Evolutionary conservation across 2,113 vertebrate species (phyloP).

Genomic region (Xenus cinereus): DNA sequence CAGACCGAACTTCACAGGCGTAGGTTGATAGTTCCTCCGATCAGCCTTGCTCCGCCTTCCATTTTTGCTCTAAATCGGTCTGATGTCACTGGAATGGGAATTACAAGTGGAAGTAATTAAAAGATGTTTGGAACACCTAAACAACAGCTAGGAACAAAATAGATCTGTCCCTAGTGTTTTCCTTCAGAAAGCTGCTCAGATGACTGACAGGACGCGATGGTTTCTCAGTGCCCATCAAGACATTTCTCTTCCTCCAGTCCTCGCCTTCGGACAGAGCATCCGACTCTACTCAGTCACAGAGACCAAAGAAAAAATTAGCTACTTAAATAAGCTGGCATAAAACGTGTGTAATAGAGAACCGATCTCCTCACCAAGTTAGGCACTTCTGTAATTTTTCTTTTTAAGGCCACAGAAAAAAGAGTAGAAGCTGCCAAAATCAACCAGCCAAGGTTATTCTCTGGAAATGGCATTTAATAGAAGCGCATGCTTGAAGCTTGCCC

Average conservation of each 20-base stretch:
- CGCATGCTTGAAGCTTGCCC: neutral
- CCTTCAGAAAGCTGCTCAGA: neutral
- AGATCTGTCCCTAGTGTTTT: neutral
- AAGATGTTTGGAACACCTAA: neutral
- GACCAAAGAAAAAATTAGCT: neutral
- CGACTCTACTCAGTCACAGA: neutral
- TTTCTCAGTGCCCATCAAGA: neutral
- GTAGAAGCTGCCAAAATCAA: neutral
- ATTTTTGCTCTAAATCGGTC: neutral
- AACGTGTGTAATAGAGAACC: neutral
- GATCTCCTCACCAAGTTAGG: neutral
- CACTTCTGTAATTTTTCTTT: neutral
- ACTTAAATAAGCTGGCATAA: neutral
- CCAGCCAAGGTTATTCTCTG: neutral
- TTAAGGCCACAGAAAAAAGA: neutral
- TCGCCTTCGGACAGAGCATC: neutral
- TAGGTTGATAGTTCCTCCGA: neutral
- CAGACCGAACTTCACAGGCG: neutral
- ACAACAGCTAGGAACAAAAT: neutral
- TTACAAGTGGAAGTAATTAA: neutral
- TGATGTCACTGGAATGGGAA: neutral
- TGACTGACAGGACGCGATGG: neutral
- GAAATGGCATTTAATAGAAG: slow-evolving; percentile 1
- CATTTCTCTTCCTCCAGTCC: neutral
- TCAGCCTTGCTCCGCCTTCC: neutral